These are phyloP conservation scores for Tipula unca DNA, from an alignment of 2,888 invertebrate genomes.

Conservation along the genomic window DNA sequence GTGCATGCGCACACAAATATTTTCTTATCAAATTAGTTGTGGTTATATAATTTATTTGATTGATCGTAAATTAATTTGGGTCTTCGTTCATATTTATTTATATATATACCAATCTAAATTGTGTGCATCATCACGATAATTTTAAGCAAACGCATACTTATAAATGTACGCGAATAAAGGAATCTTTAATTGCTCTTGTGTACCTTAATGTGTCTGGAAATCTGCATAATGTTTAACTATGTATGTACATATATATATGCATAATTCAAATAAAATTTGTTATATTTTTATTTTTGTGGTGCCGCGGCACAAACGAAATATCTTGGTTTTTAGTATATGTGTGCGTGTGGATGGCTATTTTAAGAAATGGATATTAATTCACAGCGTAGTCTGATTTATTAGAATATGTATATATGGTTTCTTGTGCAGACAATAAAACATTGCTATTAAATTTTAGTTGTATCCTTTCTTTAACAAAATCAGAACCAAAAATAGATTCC, in stretches of 20 bases:
- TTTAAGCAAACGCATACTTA: neutral
- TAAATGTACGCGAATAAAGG: neutral
- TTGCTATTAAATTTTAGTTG: neutral
- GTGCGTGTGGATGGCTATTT: neutral
- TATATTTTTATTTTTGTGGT: neutral
- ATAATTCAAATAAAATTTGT: neutral
- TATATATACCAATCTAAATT: neutral
- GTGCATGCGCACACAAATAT: neutral
- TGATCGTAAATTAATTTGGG: neutral
- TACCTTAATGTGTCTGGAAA: neutral
- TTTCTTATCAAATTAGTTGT: neutral
- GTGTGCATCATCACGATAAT: neutral
- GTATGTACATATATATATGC: too few species aligned
- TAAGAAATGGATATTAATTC: constrained; percentile 14
- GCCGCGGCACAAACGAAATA: neutral
- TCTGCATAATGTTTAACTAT: neutral
- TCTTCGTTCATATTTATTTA: too few species aligned
- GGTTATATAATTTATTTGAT: neutral
- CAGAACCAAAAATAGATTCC: neutral
- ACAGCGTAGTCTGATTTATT: neutral
- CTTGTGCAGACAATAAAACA: neutral
- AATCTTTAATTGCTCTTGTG: neutral
- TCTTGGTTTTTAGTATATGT: neutral
- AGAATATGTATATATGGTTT: neutral
- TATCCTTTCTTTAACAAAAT: neutral